Conservation (phyloP, 1,140 invertebrate genomes). For the Drosophila tsacasi region DNA sequence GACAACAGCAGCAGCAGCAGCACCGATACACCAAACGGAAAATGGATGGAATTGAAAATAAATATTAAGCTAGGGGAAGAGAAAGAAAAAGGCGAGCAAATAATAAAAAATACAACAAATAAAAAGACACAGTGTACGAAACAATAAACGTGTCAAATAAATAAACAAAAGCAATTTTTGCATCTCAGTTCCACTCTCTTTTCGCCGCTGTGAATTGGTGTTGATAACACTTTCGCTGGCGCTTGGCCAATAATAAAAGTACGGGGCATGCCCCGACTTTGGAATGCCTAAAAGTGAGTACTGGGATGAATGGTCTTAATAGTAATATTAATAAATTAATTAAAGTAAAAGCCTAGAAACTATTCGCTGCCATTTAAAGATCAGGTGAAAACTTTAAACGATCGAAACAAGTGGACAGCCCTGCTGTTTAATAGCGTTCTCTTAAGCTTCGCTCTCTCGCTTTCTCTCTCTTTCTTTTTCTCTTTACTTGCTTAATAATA, state of each 20-base stretch:
- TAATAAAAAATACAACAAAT: constrained; percentile 6
- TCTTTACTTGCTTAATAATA: not conserved
- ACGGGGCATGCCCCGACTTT: not conserved
- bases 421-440: too few relatives aligned
- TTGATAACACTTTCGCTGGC: constrained; percentile 60
- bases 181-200: constrained; percentile 11
- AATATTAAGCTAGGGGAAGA: constrained; percentile 26
- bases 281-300: not conserved
- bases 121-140: constrained; percentile 18
- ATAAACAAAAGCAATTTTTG: constrained; percentile 56
- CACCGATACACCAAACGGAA: constrained; percentile 2
- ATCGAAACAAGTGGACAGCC: not conserved
- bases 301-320: not conserved
- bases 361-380: too few relatives aligned
- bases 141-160: constrained; percentile 54
- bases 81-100: not conserved
- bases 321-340: not conserved
- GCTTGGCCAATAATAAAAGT: constrained; percentile 17
- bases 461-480: too few relatives aligned
- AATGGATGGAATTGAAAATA: constrained; percentile 61
- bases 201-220: constrained; percentile 24
- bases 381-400: not conserved
- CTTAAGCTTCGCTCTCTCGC: too few relatives aligned
- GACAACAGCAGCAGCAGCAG: constrained; percentile 29
- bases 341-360: too few relatives aligned